Evolutionary conservation across 2,888 invertebrate species (phyloP), one percentile per base, ranked within the genome.

Genomic region (Steinernema scapterisci): DNA sequence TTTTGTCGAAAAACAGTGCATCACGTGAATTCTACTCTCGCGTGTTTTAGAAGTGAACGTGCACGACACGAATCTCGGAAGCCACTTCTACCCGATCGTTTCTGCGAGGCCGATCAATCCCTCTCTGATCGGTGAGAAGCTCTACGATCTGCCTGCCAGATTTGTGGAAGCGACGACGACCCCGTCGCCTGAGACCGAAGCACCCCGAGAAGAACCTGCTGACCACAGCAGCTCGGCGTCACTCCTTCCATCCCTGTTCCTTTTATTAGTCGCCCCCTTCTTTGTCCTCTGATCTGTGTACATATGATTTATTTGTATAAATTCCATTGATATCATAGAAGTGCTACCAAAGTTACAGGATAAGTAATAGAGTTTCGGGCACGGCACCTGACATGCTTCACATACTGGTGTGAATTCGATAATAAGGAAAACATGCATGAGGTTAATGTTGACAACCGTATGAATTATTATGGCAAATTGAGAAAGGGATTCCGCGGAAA

Each of bases 51-150:
- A 84, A 77, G 81, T 85, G 13, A 84, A 83, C 52, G 83, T 78
- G 1, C 85, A 85, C 72, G 85, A 85, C 75, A 80, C 84, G 70
- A 84, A 81, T 70, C 78, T 77, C 16, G 84, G 82, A 27, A 80
- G 81, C 11, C 84, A 82, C 73, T 85, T 82, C 63, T 85, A 82
- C 75, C 85, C 85, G 13, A 80, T 85, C 56, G 80, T 81, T 0
- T 84, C 85, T 1, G 77, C 80, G 9, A 74, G 81, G 23, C 79
- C 78, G n/a, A 78, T 84, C 73, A 84, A 84, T 73, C 85, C 85
- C 11, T 52, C 79, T 9, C 75, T 83, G 45, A 81, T 81, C 54
- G 82, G 80, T 44, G 70, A 56, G 25, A 76, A 73, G 46, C 56
- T 74, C 76, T 81, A 80, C 72, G 79, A 79, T 23, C 74, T 79